phyloP scores from a whole-genome alignment of 2,797 vertebrate genomes.

The Dallia pectoralis region DNA sequence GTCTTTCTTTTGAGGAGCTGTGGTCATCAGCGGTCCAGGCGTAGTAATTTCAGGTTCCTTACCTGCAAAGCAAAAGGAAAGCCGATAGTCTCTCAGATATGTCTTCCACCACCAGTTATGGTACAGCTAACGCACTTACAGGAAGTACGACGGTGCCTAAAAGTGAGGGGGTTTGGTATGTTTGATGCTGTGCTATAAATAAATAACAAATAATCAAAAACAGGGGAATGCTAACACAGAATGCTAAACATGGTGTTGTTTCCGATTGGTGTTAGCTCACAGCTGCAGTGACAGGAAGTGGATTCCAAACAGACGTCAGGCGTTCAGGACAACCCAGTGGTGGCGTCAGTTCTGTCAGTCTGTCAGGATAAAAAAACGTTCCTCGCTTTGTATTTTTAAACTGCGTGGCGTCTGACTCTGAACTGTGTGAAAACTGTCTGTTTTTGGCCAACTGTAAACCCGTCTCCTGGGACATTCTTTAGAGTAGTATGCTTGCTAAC shows the following conservation, averaged over 20 bases:
- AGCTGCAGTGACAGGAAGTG: conserved; percentile 45
- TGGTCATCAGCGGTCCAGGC: not conserved
- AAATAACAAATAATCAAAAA: not conserved
- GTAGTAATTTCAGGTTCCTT: conserved; percentile 48
- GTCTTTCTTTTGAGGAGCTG: not conserved
- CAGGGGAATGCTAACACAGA: not conserved
- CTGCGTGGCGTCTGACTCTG: conserved; percentile 25
- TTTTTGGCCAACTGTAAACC: conserved; percentile 18
- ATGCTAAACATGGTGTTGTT: conserved; percentile 2
- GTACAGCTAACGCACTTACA: not conserved
- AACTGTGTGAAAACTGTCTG: conserved; percentile 14
- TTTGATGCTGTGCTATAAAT: not conserved
- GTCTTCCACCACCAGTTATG: not conserved
- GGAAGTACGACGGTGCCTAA: not conserved
- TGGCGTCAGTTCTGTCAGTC: not conserved
- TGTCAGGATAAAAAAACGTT: too few relatives aligned
- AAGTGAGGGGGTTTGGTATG: not conserved
- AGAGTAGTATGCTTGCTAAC: not conserved
- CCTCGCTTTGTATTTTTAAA: conserved; percentile 31
- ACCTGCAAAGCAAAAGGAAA: conserved; percentile 34
- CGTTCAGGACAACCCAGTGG: conserved; percentile 8
- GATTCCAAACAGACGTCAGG: conserved; percentile 42
- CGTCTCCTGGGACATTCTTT: conserved; percentile 18
- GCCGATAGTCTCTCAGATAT: not conserved
- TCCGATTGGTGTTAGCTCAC: not conserved